Conservation (phyloP, 2,888 invertebrate genomes). For the Cacoxenus indagator region DNA sequence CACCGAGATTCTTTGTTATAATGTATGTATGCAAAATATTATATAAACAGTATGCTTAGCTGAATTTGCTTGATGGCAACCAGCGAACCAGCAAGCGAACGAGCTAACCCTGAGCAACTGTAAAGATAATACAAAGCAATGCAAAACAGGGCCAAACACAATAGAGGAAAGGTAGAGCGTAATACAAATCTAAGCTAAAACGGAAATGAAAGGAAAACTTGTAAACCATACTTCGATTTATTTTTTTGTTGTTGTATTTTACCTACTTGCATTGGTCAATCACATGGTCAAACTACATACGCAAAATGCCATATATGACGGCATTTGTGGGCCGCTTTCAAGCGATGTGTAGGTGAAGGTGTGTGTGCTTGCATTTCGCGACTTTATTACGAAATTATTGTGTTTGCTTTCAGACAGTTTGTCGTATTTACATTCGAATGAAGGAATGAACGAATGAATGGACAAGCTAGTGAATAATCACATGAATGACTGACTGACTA, state of each 20-base stretch:
- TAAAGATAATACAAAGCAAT: not conserved
- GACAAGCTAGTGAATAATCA: not conserved
- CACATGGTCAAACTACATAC: not conserved
- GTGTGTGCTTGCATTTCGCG: not conserved
- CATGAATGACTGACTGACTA: not conserved
- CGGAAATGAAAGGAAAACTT: not conserved
- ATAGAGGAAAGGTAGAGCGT: not conserved
- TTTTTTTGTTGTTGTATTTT: too few species aligned
- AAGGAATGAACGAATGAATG: not conserved
- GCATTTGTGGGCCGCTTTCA: too few species aligned
- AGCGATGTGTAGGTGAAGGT: not conserved
- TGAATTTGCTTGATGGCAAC: too few species aligned
- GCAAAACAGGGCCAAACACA: not conserved
- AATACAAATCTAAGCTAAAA: not conserved
- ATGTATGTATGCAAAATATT: not conserved
- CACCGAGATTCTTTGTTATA: too few species aligned
- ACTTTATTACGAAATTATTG: not conserved
- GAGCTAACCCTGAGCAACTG: not conserved
- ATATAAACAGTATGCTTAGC: not conserved
- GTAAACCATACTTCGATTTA: not conserved
- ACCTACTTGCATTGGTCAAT: slow-evolving; percentile 8
- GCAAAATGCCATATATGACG: too few species aligned
- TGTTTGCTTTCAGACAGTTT: not conserved
- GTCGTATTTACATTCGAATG: not conserved
- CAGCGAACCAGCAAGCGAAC: too few species aligned